Conservation (phyloP, 2,113 vertebrate genomes). For the Marcusenius ussheri region DNA sequence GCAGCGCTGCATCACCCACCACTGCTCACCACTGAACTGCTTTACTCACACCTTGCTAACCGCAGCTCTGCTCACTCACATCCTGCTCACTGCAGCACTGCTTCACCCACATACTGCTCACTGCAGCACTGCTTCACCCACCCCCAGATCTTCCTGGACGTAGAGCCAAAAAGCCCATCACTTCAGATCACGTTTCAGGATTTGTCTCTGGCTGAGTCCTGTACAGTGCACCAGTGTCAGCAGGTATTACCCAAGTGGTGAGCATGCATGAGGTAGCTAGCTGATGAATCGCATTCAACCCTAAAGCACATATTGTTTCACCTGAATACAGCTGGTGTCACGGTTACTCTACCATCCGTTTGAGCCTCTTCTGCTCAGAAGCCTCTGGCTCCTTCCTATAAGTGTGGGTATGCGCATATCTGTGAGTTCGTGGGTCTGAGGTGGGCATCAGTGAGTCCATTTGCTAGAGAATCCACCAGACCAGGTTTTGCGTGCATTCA, state of each 20-base stretch:
- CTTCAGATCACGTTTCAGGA: slow-evolving; percentile 10
- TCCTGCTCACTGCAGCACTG: no score
- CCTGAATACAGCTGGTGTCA: not conserved
- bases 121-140: not conserved
- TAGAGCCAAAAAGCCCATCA: slow-evolving; percentile 13
- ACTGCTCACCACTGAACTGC: not conserved
- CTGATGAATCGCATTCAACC: not conserved
- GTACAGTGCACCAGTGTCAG: not conserved
- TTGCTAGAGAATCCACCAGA: not conserved
- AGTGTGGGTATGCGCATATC: not conserved
- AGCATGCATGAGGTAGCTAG: not conserved
- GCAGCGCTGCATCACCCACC: no score
- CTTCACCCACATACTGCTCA: not conserved
- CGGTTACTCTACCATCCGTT: not conserved
- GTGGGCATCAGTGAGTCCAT: not conserved
- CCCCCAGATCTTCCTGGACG: not conserved
- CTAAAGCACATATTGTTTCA: slow-evolving; percentile 10
- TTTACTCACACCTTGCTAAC: no score
- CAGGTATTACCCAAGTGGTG: not conserved
- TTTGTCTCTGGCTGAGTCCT: not conserved
- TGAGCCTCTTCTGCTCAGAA: not conserved
- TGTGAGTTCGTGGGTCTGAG: not conserved
- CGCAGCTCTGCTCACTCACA: no score
- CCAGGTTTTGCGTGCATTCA: not conserved
- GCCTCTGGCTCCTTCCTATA: not conserved